Conservation (phyloP, 2,888 invertebrate genomes). For the Celastrina argiolus region DNA sequence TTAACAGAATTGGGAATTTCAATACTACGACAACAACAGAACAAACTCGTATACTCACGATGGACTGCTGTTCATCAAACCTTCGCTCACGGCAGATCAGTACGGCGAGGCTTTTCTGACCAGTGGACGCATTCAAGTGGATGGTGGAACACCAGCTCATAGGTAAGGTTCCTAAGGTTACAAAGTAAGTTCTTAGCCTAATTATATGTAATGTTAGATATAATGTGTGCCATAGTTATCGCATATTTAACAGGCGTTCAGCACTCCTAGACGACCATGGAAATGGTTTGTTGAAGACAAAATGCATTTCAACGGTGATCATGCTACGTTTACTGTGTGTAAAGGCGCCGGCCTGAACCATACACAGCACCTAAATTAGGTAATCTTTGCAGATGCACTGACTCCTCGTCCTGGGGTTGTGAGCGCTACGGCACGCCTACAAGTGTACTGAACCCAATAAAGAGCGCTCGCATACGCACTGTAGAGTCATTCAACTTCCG, state of each 20-base stretch:
- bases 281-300: too few species aligned
- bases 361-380: not conserved
- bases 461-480: slow-evolving; percentile 76
- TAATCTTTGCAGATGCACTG: slow-evolving; percentile 8
- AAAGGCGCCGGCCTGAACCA: too few species aligned
- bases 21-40: slow-evolving; percentile 82
- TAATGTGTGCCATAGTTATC: too few species aligned
- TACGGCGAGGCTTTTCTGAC: slow-evolving; percentile 69
- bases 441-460: slow-evolving; percentile 73
- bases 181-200: too few species aligned
- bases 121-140: slow-evolving; percentile 70
- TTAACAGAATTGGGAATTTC: slow-evolving; percentile 82
- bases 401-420: slow-evolving; percentile 16
- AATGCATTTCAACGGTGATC: too few species aligned
- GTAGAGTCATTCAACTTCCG: slow-evolving; percentile 72
- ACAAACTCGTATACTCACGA: slow-evolving; percentile 78
- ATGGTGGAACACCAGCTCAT: slow-evolving; percentile 79
- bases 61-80: slow-evolving; percentile 78
- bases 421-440: slow-evolving; percentile 2
- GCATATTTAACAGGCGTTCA: too few species aligned
- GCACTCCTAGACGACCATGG: too few species aligned
- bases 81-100: slow-evolving; percentile 75
- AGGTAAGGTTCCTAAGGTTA: slow-evolving; percentile 59
- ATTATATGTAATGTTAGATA: too few species aligned
- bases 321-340: too few species aligned